Conservation (phyloP, 2,113 vertebrate genomes). For the Indicator maculatus region DNA sequence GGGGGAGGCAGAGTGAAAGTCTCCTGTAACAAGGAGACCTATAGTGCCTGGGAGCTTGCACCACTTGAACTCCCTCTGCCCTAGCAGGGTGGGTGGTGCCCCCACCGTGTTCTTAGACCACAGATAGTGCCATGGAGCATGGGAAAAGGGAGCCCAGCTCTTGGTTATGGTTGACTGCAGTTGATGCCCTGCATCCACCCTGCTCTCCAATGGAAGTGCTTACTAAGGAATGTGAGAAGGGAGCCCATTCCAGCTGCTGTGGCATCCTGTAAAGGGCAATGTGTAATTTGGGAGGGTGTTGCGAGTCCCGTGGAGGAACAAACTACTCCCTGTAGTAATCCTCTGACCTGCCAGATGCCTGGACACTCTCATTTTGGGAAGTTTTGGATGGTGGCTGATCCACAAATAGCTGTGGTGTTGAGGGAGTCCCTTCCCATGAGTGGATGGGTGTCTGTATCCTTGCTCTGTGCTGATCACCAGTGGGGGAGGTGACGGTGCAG, state of each 20-base stretch:
- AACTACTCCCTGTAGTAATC: constrained; percentile 32
- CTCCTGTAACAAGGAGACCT: constrained; percentile 21
- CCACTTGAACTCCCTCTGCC: constrained; percentile 17
- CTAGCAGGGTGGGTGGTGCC: background rate
- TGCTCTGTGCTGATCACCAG: background rate
- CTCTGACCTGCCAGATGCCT: background rate
- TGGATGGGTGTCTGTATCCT: background rate
- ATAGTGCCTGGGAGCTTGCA: background rate
- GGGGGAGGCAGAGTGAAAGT: constrained; percentile 54
- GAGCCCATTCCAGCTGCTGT: constrained; percentile 49
- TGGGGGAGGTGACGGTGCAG: background rate
- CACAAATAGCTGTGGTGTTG: background rate
- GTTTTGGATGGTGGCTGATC: constrained; percentile 23
- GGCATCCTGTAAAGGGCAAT: constrained; percentile 16
- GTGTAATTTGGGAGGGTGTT: constrained; percentile 62
- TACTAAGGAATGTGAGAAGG: constrained; percentile 44
- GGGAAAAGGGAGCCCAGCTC: background rate
- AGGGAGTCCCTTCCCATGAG: background rate
- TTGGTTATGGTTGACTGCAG: background rate
- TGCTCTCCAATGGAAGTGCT: constrained; percentile 23
- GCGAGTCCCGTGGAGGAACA: background rate
- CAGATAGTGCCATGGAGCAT: background rate
- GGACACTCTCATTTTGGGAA: constrained; percentile 23
- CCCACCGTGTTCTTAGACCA: constrained; percentile 29
- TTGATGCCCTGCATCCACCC: constrained; percentile 41